phyloP scores from a whole-genome alignment of 2,113 vertebrate species.

The Sclerurus mexicanus region DNA sequence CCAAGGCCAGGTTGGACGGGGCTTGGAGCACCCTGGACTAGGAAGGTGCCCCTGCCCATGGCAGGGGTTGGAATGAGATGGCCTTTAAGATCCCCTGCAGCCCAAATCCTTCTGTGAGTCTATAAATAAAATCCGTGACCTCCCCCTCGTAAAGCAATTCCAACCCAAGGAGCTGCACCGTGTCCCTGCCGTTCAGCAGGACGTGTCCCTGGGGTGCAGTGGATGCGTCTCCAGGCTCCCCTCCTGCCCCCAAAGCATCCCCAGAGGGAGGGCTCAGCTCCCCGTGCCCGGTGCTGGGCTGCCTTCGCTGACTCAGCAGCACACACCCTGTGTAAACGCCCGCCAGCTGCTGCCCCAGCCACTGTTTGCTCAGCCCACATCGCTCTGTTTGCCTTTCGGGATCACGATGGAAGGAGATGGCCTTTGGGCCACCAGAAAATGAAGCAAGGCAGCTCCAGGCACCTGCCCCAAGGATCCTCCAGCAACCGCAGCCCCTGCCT shows the following conservation, averaged over 20 bases:
- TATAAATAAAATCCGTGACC: background rate
- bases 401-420: slow-evolving; percentile 41
- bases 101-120: background rate
- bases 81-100: background rate
- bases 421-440: background rate
- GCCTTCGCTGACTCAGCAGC: slow-evolving; percentile 33
- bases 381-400: slow-evolving; percentile 12
- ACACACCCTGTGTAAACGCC: slow-evolving; percentile 20
- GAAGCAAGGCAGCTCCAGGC: background rate
- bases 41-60: background rate
- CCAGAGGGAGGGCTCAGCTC: background rate
- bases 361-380: background rate
- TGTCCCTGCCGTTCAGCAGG: rapidly evolving
- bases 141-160: background rate
- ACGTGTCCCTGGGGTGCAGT: background rate
- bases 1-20: rapidly evolving
- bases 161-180: rapidly evolving
- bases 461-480: background rate
- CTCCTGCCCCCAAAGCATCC: background rate
- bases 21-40: rapidly evolving
- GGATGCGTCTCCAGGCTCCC: background rate
- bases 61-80: background rate
- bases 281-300: rapidly evolving
- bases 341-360: background rate
- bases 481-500: background rate